These are phyloP conservation scores for Epizoanthus rinbou DNA, from an alignment of 92 coral and sea anemone genomes.

Conservation along the genomic window DNA sequence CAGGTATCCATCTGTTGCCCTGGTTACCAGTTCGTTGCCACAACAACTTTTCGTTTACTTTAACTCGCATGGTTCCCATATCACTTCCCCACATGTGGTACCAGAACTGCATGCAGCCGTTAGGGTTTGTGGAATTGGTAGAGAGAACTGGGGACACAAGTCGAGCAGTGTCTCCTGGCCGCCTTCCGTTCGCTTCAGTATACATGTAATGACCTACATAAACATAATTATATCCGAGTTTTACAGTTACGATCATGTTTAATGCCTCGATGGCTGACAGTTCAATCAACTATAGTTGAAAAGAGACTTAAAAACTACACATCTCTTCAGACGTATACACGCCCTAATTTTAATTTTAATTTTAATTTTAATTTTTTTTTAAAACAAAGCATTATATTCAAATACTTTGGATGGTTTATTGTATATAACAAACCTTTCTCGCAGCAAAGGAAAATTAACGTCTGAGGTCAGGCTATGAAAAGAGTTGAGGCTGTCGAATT, in stretches of 20 bases:
- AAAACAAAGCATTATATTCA: too few relatives aligned
- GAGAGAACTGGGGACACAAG: conserved; percentile 33
- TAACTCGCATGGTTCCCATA: conserved; percentile 51
- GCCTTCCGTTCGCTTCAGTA: conserved; percentile 43
- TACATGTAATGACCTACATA: conserved; percentile 45
- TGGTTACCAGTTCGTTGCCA: conserved; percentile 53
- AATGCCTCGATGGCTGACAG: too few relatives aligned
- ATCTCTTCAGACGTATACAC: not conserved
- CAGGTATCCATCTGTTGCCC: conserved; percentile 42
- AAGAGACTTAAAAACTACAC: not conserved
- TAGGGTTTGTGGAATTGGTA: conserved; percentile 30
- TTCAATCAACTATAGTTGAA: too few relatives aligned
- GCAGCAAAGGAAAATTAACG: too few relatives aligned
- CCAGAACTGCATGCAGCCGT: conserved; percentile 40
- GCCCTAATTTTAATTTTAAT: too few relatives aligned
- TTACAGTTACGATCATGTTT: too few relatives aligned
- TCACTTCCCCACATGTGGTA: conserved; percentile 61
- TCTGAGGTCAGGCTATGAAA: too few relatives aligned
- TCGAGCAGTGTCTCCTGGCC: conserved; percentile 48
- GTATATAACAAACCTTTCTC: too few relatives aligned
- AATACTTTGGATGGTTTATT: too few relatives aligned
- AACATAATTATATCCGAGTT: too few relatives aligned
- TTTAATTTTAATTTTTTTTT: too few relatives aligned
- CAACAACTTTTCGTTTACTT: conserved; percentile 16
- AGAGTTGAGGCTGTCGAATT: too few relatives aligned